Conservation (phyloP, 2,797 vertebrate genomes). For the Pteronotus mesoamericanus region DNA sequence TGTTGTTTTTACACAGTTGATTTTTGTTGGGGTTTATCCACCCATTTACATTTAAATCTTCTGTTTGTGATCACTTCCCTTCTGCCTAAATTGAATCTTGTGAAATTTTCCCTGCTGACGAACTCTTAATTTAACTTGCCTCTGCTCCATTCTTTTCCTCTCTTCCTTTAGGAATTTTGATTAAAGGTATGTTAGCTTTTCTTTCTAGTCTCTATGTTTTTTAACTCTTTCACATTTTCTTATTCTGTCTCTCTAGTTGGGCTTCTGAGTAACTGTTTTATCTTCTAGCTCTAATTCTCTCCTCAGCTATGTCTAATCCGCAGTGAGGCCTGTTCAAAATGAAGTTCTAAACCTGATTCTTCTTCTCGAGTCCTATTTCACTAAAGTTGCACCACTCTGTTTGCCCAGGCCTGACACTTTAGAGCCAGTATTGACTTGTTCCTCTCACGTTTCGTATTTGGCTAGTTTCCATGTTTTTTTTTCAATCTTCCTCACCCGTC, state of each 20-base stretch:
- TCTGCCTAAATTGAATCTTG: neutral
- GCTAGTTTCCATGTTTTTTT: neutral
- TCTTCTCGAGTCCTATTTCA: neutral
- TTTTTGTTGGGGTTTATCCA: neutral
- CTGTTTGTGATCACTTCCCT: neutral
- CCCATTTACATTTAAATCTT: neutral
- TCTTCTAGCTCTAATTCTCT: slow-evolving; percentile 13
- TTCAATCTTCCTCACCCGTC: neutral
- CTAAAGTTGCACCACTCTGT: neutral
- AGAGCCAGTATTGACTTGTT: neutral
- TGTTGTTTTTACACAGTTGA: neutral
- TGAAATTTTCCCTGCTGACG: neutral
- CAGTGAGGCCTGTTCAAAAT: neutral
- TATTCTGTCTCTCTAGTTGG: neutral
- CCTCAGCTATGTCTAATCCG: neutral
- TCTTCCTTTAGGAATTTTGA: neutral
- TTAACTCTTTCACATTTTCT: neutral
- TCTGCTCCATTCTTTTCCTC: neutral
- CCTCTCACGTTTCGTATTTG: neutral
- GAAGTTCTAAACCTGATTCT: neutral
- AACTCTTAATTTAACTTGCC: neutral
- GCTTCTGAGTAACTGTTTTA: neutral
- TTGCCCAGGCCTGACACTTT: neutral
- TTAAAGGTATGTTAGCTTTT: neutral
- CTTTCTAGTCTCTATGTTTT: neutral